phyloP scores from a whole-genome alignment of 1,140 invertebrate species.

The Mycetomoellerius zeteki region DNA sequence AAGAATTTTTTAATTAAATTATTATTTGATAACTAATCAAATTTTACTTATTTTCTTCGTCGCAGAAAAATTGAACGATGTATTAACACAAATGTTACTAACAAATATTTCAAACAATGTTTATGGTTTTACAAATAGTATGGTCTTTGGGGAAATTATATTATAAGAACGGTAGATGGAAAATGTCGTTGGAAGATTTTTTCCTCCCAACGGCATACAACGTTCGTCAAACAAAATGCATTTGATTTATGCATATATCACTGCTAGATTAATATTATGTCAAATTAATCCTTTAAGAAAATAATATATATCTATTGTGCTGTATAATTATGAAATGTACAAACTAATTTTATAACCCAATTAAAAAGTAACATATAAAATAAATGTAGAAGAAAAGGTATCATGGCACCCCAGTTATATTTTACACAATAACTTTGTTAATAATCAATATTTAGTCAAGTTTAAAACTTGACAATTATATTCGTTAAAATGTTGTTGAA shows the following conservation, averaged over 20 bases:
- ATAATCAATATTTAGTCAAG: too few species aligned
- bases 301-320: not conserved
- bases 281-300: not conserved
- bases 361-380: not conserved
- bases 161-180: not conserved
- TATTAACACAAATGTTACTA: not conserved
- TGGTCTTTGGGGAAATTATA: not conserved
- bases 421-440: too few species aligned
- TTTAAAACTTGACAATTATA: too few species aligned
- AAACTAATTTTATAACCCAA: not conserved
- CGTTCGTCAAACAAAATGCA: not conserved
- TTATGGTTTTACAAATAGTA: not conserved
- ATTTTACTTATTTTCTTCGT: not conserved
- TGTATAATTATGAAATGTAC: not conserved
- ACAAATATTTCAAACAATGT: conserved; percentile 3
- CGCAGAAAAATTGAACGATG: not conserved
- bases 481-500: too few species aligned
- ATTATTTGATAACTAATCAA: not conserved
- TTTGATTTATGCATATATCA: conserved; percentile 13
- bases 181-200: conserved; percentile 22
- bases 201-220: not conserved
- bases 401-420: too few species aligned
- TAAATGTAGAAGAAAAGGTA: too few species aligned
- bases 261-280: not conserved
- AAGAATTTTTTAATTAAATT: conserved; percentile 31